Percentiles rank a stretch among this genome's conserved stretches.
Evolutionary conservation across 2,888 invertebrate genomes (phyloP).

Genomic region (Serripes groenlandicus): DNA sequence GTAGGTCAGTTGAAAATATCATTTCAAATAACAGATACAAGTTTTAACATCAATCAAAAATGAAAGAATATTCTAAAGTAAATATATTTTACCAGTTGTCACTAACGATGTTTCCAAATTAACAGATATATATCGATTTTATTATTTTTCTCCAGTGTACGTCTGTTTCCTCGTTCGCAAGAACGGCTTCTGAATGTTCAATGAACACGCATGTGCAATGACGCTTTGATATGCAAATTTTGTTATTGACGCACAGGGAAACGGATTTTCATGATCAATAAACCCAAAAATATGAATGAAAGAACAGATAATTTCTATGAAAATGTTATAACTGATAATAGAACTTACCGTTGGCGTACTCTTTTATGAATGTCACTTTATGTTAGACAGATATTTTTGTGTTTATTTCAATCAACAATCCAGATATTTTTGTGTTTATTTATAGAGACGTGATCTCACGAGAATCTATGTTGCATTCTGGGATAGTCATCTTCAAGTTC

Average conservation of each 20-base stretch:
- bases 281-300: not conserved
- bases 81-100: constrained; percentile 8
- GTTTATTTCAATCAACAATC: not conserved
- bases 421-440: constrained; percentile 16
- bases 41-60: not conserved
- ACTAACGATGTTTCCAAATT: not conserved
- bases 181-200: constrained; percentile 67
- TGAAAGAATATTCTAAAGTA: not conserved
- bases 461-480: constrained; percentile 64
- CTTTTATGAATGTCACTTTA: not conserved
- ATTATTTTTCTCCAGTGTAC: constrained; percentile 9
- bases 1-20: constrained; percentile 14
- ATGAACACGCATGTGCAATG: constrained; percentile 77
- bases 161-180: constrained; percentile 65
- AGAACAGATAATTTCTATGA: not conserved
- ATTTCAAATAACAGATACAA: too few relatives aligned
- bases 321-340: not conserved
- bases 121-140: not conserved
- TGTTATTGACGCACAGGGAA: constrained; percentile 57
- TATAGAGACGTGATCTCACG: constrained; percentile 56
- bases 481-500: constrained; percentile 69
- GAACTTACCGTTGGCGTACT: not conserved
- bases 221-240: constrained; percentile 76
- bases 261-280: constrained; percentile 25
- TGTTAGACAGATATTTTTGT: not conserved